Conservation (phyloP, 2,888 invertebrate genomes). For the Willowsia nigromaculata region DNA sequence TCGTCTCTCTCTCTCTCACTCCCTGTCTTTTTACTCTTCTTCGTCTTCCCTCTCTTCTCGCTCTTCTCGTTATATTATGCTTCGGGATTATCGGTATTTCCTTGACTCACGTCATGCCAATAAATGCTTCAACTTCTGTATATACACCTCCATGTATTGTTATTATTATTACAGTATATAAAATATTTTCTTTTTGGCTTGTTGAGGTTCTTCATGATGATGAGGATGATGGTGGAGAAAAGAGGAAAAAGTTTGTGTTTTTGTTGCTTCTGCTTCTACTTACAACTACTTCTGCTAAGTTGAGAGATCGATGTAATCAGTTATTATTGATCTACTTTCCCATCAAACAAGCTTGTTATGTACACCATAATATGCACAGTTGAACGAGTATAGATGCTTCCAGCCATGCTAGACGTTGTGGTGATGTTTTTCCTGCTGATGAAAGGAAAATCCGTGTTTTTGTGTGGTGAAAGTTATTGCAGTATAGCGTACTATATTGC, state of each 20-base stretch:
- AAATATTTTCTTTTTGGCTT: conserved; percentile 49
- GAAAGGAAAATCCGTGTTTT: background rate
- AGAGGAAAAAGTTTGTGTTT: conserved; percentile 34
- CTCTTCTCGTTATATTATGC: conserved; percentile 38
- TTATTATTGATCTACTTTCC: conserved; percentile 58
- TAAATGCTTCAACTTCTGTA: conserved; percentile 6
- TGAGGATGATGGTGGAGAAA: conserved; percentile 30
- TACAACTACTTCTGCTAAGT: background rate
- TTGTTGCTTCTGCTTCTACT: conserved; percentile 14
- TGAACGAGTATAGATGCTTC: background rate
- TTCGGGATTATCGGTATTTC: conserved; percentile 57
- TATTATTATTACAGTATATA: conserved; percentile 30
- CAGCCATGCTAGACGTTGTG: background rate
- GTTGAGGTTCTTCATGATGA: conserved; percentile 14
- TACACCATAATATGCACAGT: background rate
- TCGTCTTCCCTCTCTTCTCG: background rate
- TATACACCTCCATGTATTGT: background rate
- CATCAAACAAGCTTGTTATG: background rate
- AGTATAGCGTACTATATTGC: background rate
- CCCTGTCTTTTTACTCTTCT: background rate
- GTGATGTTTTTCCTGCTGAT: background rate
- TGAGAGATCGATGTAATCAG: conserved; percentile 66
- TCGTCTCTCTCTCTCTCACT: conserved; percentile 19
- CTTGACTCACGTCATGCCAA: conserved; percentile 59
- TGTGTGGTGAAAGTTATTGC: conserved; percentile 28